A percentile compares a stretch with the other conserved stretches of the same genome.
Evolutionary conservation across 2,797 vertebrate genomes (phyloP).

Genomic region (Pangasius larnaudii): DNA sequence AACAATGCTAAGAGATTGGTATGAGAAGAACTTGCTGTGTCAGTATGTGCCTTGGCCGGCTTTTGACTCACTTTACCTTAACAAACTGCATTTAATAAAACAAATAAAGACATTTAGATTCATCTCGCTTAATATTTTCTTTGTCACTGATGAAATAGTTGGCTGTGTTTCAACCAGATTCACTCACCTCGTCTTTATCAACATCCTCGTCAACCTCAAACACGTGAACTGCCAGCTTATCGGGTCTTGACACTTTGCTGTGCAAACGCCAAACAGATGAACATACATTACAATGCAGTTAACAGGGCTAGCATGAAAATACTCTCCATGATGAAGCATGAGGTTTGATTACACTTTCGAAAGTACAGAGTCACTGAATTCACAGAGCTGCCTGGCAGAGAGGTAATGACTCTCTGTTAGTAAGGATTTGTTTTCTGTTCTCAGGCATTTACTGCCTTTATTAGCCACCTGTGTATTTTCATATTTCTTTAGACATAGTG

Average conservation of each 20-base stretch:
- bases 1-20: not conserved
- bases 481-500: not conserved
- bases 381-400: not conserved
- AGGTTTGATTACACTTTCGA: not conserved
- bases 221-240: conserved; percentile 92
- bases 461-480: not conserved
- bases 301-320: not conserved
- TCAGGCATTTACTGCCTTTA: not conserved
- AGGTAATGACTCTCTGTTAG: not conserved
- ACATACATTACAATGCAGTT: not conserved
- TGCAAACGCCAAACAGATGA: conserved; percentile 12
- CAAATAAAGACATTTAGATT: conserved; percentile 15
- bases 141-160: not conserved
- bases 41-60: conserved; percentile 4
- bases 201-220: conserved; percentile 98
- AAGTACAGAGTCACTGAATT: not conserved
- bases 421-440: not conserved
- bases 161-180: not conserved
- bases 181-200: conserved; percentile 96
- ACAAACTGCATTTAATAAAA: not conserved
- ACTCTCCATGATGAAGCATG: not conserved
- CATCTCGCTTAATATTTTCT: not conserved
- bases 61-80: not conserved
- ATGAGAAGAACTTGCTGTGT: not conserved
- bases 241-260: conserved; percentile 89